Base-by-base conservation (phyloP, 2,797 vertebrate species). In the Takifugu rubripes region DNA sequence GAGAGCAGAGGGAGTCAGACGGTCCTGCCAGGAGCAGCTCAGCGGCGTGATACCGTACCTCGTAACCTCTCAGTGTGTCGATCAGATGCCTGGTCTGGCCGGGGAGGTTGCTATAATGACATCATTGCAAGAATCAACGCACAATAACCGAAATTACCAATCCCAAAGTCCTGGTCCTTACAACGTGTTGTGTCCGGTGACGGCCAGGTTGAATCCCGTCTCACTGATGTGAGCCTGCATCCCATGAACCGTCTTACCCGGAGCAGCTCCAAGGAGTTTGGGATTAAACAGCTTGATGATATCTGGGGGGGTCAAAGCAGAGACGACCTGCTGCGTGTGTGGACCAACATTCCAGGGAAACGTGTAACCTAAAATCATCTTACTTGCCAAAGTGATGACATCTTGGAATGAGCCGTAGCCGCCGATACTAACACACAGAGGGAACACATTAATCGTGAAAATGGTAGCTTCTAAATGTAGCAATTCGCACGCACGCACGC, bases 381-480 rank as follows among this genome's bases (percentile, higher is more conserved):
- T 90, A 94, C 93, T 94, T 79, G 92, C 89, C 77, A 94, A 84
- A 49, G 92, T 93, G 66, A 92, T 91, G 71, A 89, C 88, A 58
- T 92, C 87, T 59, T 90, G 70, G 73, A 89, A 89, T 24, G 88
- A 84, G 16, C 91, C 87, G 15, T 90, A 84, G 26, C 92, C 93
- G 42, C 93, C 93, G 14, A 93, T 92, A 66, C 93, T 93, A 61
- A n/a, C 57, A 40, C 17, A 72, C 3, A 3, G 55, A 61, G 25
- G 49, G 15, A 40, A 25, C 3, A 10, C 1, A 24, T 12, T 36
- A 27, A 1, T 46, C 16, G 10, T 21, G 5, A 46, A 45, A 17
- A 17, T 10, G 9, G 5, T 12, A 16, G 10, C 27, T 7, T 29
- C 33, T 11, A 45, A 45, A 45, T 16, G 15, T 17, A 45, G 15